These are phyloP conservation scores for Amblyjoppa proteus DNA, from an alignment of 2,888 invertebrate species.

Conservation along the genomic window DNA sequence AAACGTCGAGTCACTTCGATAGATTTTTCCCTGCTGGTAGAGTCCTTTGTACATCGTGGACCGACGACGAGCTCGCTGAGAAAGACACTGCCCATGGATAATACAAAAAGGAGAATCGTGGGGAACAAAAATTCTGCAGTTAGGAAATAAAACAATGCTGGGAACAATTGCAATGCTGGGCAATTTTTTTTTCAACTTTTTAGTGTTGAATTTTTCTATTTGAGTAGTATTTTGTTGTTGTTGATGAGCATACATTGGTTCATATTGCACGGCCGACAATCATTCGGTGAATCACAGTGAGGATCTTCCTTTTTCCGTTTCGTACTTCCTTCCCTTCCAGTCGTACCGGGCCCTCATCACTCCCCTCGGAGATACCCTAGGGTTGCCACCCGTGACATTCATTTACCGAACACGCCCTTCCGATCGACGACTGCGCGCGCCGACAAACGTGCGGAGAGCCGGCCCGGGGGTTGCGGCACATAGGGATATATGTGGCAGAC, in stretches of 20 bases:
- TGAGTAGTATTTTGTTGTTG: background rate
- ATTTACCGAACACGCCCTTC: conserved; percentile 77
- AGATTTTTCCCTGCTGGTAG: conserved; percentile 44
- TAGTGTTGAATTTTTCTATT: background rate
- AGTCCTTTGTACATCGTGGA: background rate
- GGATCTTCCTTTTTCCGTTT: conserved; percentile 6
- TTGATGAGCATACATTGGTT: background rate
- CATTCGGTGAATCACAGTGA: conserved; percentile 1
- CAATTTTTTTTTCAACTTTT: background rate
- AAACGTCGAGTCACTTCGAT: conserved; percentile 50
- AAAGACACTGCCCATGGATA: conserved; percentile 5
- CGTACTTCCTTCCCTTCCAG: conserved; percentile 36
- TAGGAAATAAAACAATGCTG: background rate
- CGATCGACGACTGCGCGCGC: conserved; percentile 72
- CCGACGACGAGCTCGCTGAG: background rate
- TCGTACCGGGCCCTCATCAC: conserved; percentile 32
- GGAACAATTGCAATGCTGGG: background rate
- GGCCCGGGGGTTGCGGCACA: conserved; percentile 36
- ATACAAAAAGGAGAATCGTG: background rate
- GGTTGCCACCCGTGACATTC: conserved; percentile 67
- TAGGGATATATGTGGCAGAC: background rate
- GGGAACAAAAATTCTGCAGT: background rate
- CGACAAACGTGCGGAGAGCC: conserved; percentile 3
- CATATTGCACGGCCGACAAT: background rate
- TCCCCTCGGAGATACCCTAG: conserved; percentile 16